Evolutionary conservation across 2,888 invertebrate genomes (phyloP), one percentile per base, ranked within the genome.

Genomic region (Drosophila gaucha): DNA sequence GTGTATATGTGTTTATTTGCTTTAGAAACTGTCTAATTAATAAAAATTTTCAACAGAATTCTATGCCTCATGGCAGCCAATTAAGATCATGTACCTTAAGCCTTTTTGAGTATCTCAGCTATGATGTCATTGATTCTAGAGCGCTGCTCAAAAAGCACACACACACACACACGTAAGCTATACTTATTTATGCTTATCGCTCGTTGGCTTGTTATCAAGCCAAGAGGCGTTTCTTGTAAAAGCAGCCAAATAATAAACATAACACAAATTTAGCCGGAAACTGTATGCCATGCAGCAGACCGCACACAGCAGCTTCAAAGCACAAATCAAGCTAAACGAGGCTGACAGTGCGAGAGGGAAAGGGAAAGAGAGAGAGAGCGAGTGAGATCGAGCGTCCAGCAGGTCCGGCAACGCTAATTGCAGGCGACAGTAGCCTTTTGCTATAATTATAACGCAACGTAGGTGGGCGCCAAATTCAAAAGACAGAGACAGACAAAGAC

Each of bases 391-490:
- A 51, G 47, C 63, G 77, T 83, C 84, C 79, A 80, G 84, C 77
- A 38, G 60, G 67, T 79, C 75, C 76, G 71, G 55, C 64, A 65
- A 56, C 66, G 62, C 49, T 74, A 80, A 80, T 86, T 80, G 80
- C 70, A 51, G 77, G 65, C 77, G 80, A 86, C 87, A 67, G 62
- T 69, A 87, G 72, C 74, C 86, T 79, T 65, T 83, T 76, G 86
- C 78, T 86, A 74, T 76, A 88, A 80, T 85, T 88, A 83, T 72
- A 86, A 62, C 66, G 43, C 85, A 51, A 74, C 78, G 87, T 86
- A 86, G 85, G 85, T 86, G 85, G 85, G 88, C 88, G 80, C 74
- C 71, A 54, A 41, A 66, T 56, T 20, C 44, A 51, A 49, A 36
- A 35, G 24, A 30, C 50, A 24, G 44, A 10, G 30, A 52, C 12